phyloP scores from a whole-genome alignment of 2,797 vertebrate genomes.

The Sebastes variabilis region DNA sequence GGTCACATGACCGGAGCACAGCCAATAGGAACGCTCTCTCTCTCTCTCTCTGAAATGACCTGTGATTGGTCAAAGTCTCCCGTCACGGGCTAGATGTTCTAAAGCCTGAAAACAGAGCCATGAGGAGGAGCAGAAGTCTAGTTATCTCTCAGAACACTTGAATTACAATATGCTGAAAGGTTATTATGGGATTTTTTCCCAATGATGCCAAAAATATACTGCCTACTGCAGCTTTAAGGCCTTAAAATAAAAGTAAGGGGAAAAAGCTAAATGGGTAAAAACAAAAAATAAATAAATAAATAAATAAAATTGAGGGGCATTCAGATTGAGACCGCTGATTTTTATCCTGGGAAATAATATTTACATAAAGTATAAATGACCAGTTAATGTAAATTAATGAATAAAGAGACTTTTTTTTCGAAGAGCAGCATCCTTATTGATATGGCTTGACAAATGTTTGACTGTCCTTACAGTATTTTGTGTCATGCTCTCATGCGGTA shows the following conservation, averaged over 20 bases:
- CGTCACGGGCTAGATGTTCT: fast-evolving
- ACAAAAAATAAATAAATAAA: no score
- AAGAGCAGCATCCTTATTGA: not conserved
- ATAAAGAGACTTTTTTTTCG: not conserved
- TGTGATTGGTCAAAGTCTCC: no score
- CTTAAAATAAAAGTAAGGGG: not conserved
- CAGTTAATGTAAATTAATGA: not conserved
- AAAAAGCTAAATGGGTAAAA: no score
- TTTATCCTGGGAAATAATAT: not conserved
- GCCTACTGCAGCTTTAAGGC: fast-evolving
- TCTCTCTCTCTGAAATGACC: no score
- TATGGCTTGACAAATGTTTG: not conserved
- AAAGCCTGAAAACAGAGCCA: no score
- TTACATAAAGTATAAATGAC: not conserved
- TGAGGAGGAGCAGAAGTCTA: no score
- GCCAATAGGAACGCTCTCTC: no score
- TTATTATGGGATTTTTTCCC: no score
- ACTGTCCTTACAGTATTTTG: not conserved
- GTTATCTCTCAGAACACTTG: no score
- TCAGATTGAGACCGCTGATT: not conserved
- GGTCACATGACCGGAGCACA: no score
- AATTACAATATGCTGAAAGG: no score
- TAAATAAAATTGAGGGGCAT: not conserved
- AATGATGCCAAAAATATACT: no score
- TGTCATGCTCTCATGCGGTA: not conserved